Percentiles rank a stretch among this genome's conserved stretches.
phyloP scores from a whole-genome alignment of 2,113 vertebrate genomes.

The Hemichromis elongatus region DNA sequence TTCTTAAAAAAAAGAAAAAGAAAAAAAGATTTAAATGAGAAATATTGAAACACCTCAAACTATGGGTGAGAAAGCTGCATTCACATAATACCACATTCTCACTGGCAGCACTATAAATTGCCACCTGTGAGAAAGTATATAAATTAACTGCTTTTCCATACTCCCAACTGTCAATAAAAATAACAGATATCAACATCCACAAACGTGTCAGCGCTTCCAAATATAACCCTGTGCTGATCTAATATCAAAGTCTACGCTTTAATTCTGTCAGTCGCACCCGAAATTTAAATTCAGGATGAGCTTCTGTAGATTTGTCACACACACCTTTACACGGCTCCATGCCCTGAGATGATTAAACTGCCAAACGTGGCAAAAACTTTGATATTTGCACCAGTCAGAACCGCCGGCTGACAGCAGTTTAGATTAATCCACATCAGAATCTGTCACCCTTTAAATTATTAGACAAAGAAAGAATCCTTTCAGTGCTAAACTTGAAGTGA shows the following conservation, averaged over 20 bases:
- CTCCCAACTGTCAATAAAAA: not conserved
- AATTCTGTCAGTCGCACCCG: not conserved
- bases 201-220: not conserved
- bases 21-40: not conserved
- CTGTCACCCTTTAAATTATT: not conserved
- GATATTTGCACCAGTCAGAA: not conserved
- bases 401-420: not conserved
- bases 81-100: not conserved
- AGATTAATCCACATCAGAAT: not conserved
- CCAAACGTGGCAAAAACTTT: not conserved
- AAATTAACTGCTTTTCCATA: not conserved
- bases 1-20: not conserved
- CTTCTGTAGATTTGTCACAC: not conserved
- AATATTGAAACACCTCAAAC: not conserved
- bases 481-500: not conserved
- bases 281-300: not conserved
- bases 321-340: not conserved
- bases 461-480: not conserved
- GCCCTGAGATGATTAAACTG: not conserved
- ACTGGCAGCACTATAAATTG: not conserved
- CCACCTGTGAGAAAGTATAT: not conserved
- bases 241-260: not conserved
- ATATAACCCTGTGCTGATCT: not conserved
- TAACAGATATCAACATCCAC: not conserved
- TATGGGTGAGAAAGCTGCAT: not conserved